These are phyloP conservation scores for Serilophus lunatus DNA, from an alignment of 2,113 vertebrate species.

Conservation along the genomic window DNA sequence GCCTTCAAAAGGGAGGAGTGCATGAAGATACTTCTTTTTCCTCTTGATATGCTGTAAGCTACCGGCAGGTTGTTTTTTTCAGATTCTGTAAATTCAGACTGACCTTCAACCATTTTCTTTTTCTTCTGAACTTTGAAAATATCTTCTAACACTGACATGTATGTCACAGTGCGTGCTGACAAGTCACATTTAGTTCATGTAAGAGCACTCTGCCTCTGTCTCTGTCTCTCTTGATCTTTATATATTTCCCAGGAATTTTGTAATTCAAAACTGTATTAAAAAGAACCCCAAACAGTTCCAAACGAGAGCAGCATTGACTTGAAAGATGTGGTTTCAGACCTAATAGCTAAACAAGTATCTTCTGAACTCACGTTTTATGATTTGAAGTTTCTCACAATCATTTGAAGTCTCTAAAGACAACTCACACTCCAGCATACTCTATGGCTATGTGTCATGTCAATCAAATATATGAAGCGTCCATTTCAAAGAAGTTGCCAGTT, in stretches of 20 bases:
- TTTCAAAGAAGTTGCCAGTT: background rate
- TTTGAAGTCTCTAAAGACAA: background rate
- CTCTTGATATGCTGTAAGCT: background rate
- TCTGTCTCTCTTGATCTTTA: background rate
- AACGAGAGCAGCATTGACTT: background rate
- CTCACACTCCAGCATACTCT: background rate
- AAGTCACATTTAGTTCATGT: background rate
- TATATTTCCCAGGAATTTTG: background rate
- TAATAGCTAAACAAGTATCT: background rate
- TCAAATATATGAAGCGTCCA: background rate
- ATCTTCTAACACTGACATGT: background rate
- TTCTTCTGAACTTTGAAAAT: background rate
- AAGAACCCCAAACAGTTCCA: background rate
- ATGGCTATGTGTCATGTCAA: background rate
- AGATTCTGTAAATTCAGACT: background rate
- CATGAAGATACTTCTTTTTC: background rate
- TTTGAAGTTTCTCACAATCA: background rate
- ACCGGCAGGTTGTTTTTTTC: background rate
- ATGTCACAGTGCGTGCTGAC: background rate
- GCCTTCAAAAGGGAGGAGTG: background rate
- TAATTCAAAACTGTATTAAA: background rate
- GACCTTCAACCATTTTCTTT: background rate
- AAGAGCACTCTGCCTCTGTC: accelerated
- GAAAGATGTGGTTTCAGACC: background rate
- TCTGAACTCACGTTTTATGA: background rate